Conservation (phyloP, 53 echinoderm and acorn worm species). For the Patiria pectinifera region DNA sequence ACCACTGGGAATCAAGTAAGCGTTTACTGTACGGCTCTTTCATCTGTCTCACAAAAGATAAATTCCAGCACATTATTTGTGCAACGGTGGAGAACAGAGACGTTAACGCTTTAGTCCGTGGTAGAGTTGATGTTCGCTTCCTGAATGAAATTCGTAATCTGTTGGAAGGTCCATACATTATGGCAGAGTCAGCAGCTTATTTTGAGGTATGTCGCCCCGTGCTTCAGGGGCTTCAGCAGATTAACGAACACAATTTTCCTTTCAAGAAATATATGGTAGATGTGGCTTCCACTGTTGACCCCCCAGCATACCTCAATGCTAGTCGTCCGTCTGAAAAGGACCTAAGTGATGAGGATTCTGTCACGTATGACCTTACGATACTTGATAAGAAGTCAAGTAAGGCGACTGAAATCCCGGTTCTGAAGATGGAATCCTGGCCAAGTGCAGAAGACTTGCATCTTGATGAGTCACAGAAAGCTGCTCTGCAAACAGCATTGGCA, state of each 20-base stretch:
- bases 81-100: slow-evolving; percentile 74
- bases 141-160: neutral
- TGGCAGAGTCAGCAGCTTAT: slow-evolving; percentile 89
- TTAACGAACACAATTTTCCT: slow-evolving; percentile 72
- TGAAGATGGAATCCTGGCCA: slow-evolving; percentile 71
- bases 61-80: slow-evolving; percentile 72
- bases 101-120: slow-evolving; percentile 56
- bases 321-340: neutral
- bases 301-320: slow-evolving; percentile 72
- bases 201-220: slow-evolving; percentile 93
- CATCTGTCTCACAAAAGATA: slow-evolving; percentile 75
- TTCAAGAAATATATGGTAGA: slow-evolving; percentile 77
- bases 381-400: neutral
- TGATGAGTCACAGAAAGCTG: slow-evolving; percentile 84
- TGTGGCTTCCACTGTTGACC: slow-evolving; percentile 27
- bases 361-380: slow-evolving; percentile 72
- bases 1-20: slow-evolving; percentile 78
- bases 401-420: neutral
- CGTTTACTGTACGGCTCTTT: slow-evolving; percentile 83
- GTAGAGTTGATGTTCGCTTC: slow-evolving; percentile 55
- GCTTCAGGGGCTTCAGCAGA: slow-evolving; percentile 72
- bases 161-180: slow-evolving; percentile 45
- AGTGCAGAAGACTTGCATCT: slow-evolving; percentile 62
- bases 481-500: slow-evolving; percentile 78
- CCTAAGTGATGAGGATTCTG: neutral